Conservation (phyloP, 2,113 vertebrate genomes). For the Eulacestoma nigropectus region DNA sequence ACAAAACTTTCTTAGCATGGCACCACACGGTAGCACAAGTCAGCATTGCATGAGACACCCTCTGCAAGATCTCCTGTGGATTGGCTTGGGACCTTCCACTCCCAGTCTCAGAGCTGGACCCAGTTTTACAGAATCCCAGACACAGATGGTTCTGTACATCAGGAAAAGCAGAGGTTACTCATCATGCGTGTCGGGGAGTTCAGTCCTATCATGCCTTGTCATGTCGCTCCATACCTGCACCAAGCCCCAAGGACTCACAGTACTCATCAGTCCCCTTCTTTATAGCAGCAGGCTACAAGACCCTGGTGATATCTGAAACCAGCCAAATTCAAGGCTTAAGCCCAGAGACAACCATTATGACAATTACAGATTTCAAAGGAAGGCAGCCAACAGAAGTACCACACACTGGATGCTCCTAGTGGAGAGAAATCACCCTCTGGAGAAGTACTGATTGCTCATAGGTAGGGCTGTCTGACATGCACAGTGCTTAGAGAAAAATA, state of each 20-base stretch:
- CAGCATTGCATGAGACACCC: fast-evolving
- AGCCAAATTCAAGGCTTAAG: background rate
- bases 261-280: background rate
- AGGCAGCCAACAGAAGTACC: background rate
- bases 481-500: background rate
- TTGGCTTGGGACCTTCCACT: background rate
- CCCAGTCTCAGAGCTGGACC: background rate
- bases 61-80: background rate
- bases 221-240: background rate
- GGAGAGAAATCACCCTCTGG: background rate
- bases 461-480: background rate
- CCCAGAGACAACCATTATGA: background rate
- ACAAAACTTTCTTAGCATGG: background rate
- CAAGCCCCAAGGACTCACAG: background rate
- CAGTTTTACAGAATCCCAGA: background rate
- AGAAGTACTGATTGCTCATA: background rate
- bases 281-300: background rate
- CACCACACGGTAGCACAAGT: background rate
- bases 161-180: background rate
- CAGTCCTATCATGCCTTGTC: background rate
- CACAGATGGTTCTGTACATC: background rate
- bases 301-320: background rate
- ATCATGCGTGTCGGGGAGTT: fast-evolving
- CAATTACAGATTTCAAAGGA: background rate
- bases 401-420: background rate